A percentile compares a stretch with the other conserved stretches of the same genome.
Evolutionary conservation across 1,140 invertebrate species (phyloP).

Genomic region (Lasioglossum baleicum): DNA sequence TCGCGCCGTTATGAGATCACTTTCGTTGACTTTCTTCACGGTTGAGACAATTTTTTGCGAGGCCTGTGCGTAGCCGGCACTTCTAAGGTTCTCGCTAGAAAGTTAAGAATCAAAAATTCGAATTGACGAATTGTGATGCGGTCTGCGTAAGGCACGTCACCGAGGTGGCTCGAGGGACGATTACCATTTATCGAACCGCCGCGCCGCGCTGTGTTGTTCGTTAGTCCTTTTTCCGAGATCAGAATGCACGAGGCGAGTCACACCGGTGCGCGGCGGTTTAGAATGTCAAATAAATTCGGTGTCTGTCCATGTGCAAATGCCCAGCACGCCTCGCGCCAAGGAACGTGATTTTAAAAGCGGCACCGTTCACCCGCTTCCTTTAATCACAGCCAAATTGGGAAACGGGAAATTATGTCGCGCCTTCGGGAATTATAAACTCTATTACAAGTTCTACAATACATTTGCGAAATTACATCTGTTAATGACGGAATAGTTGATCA

Average conservation of each 20-base stretch:
- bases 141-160: slow-evolving; percentile 42
- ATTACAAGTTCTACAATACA: too few relatives aligned
- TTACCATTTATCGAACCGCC: slow-evolving; percentile 44
- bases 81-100: slow-evolving; percentile 57
- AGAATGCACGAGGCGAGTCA: slow-evolving; percentile 52
- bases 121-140: slow-evolving; percentile 51
- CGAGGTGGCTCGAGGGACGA: slow-evolving; percentile 23
- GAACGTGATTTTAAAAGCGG: slow-evolving; percentile 34
- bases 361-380: slow-evolving; percentile 43
- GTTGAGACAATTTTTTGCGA: slow-evolving; percentile 18
- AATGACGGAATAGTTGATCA: too few relatives aligned
- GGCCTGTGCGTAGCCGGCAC: background rate
- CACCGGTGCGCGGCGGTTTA: slow-evolving; percentile 20
- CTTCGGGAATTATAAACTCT: background rate
- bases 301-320: slow-evolving; percentile 39
- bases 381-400: slow-evolving; percentile 20
- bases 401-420: slow-evolving; percentile 33
- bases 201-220: background rate
- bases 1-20: slow-evolving; percentile 55
- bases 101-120: slow-evolving; percentile 60
- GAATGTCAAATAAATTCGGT: slow-evolving; percentile 60
- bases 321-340: slow-evolving; percentile 21
- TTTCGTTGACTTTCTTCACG: slow-evolving; percentile 68
- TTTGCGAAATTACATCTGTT: too few relatives aligned
- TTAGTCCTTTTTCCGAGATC: slow-evolving; percentile 56